Conservation (phyloP, 2,888 invertebrate species). For the Mythimna impura region DNA sequence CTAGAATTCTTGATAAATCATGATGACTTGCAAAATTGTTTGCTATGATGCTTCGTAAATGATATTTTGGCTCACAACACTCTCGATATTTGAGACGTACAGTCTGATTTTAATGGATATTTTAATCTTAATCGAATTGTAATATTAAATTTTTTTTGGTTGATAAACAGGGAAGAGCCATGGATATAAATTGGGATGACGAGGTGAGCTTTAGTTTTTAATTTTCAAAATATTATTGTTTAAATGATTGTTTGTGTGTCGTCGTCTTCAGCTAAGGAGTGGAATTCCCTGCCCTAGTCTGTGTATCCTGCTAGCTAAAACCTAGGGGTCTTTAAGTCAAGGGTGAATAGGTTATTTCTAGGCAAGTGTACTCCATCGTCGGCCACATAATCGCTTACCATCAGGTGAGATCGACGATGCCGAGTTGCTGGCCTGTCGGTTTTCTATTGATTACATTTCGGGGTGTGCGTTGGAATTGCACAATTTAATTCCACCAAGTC, state of each 20-base stretch:
- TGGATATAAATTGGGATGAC: constrained; percentile 47
- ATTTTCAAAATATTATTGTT: constrained; percentile 2
- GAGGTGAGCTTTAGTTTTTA: constrained; percentile 36
- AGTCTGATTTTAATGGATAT: constrained; percentile 12
- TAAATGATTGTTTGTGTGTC: neutral
- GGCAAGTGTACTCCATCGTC: no score
- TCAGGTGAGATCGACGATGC: no score
- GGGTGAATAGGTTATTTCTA: no score
- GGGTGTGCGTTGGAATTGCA: no score
- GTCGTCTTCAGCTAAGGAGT: constrained; percentile 16
- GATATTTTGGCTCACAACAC: constrained; percentile 22
- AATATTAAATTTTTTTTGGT: constrained; percentile 44
- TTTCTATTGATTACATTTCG: no score
- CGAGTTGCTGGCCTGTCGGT: no score
- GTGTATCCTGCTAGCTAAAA: no score
- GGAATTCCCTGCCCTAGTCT: no score
- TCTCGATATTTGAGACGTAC: constrained; percentile 1
- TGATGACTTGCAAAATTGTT: constrained; percentile 37
- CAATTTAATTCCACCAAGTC: no score
- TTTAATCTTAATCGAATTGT: constrained; percentile 13
- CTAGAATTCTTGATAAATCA: constrained; percentile 24
- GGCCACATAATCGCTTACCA: no score
- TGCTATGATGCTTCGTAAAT: neutral
- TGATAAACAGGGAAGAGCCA: constrained; percentile 24
- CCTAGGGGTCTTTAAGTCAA: no score